Base-by-base conservation (phyloP, 1,140 invertebrate species). In the Trinorchestia longiramus region DNA sequence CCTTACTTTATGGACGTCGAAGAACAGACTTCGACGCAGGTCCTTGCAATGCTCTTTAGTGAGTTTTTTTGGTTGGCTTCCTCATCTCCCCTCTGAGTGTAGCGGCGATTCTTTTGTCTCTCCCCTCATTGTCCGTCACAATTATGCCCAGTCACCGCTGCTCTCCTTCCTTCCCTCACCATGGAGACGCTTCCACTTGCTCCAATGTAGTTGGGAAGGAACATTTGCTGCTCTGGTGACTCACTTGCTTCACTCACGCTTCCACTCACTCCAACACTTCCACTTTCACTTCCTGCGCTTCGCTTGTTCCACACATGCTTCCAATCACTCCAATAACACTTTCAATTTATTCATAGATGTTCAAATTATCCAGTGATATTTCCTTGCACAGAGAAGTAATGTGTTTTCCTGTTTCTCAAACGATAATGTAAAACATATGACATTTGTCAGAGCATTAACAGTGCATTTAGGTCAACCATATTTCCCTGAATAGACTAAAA, bases 91-190 rank as follows among this genome's bases (percentile, higher is more conserved):
- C 92, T 94, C 92, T 44, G 43, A 94, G 92, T 47, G 92, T 94
- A 94, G 92, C 92, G 92, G 92, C 92, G 92, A 94, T 94, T 94
- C 92, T 94, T 94, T 94, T 94, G 92, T 94, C 92, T 94, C 92
- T 94, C 92, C 92, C 92, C 92, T 94, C 92, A 94, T 94, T 94
- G 92, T 94, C 92, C 92, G 92, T 94, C 92, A 94, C 92, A 94
- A 94, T 94, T 94, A 94, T 94, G 92, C 92, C 92, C 92, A 94
- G 92, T 94, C 92, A 94, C 92, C 44, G 43, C 44, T 47, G 43
- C 92, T 94, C 44, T 94, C 43, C 44, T 94, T 94, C 92, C 92
- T 43, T 94, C 92, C 41, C 88, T 90, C 62, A 77, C 62, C 41
- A 41, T 90, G 41, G 88, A 90, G 88, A 90, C 88, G 88, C 88